These are phyloP conservation scores for Macrosoma leucophasiata DNA, from an alignment of 2,888 invertebrate species.

Conservation along the genomic window DNA sequence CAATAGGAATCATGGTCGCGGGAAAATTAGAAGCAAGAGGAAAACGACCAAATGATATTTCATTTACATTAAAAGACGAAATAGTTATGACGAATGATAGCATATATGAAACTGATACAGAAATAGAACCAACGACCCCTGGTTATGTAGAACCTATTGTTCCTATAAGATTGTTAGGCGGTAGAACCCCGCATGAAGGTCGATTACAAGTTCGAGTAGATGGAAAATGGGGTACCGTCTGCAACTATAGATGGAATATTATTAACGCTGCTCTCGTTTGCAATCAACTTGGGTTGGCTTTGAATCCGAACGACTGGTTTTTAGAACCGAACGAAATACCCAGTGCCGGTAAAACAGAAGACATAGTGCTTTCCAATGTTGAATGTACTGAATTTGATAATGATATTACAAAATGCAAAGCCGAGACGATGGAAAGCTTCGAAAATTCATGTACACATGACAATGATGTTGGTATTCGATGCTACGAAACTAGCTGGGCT, in stretches of 20 bases:
- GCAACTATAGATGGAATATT: constrained; percentile 96
- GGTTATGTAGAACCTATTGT: constrained; percentile 77
- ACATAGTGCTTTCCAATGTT: constrained; percentile 89
- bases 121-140: constrained; percentile 77
- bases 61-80: constrained; percentile 87
- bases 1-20: constrained; percentile 97
- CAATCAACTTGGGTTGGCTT: constrained; percentile 93
- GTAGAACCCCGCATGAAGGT: constrained; percentile 88
- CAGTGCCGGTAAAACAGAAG: constrained; percentile 83
- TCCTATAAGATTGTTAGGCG: constrained; percentile 88
- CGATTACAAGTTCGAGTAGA: constrained; percentile 89
- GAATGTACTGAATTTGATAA: constrained; percentile 93
- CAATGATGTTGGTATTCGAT: constrained; percentile 91
- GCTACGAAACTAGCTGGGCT: constrained; percentile 95
- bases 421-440: constrained; percentile 85
- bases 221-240: constrained; percentile 97
- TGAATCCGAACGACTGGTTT: constrained; percentile 95
- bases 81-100: constrained; percentile 79
- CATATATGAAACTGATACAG: constrained; percentile 75
- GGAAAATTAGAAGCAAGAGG: constrained; percentile 92
- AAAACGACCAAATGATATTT: constrained; percentile 85
- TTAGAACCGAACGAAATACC: constrained; percentile 89
- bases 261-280: constrained; percentile 94
- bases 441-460: constrained; percentile 92
- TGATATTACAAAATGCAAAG: constrained; percentile 90